phyloP scores from a whole-genome alignment of 2,113 vertebrate genomes.

The Nothoprocta perdicaria region DNA sequence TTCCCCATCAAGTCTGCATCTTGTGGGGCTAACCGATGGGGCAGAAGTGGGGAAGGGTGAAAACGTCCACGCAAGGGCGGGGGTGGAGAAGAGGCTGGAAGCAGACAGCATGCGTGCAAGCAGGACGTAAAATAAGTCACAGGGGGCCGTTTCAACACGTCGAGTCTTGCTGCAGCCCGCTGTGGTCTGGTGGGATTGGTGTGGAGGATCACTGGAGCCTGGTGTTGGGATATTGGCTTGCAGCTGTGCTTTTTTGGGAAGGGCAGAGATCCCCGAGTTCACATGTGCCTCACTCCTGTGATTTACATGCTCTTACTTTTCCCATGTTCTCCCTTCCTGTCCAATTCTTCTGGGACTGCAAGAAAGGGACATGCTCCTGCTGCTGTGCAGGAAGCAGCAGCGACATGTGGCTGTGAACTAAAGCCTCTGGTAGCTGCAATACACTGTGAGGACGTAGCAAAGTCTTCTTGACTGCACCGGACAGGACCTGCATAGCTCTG shows the following conservation, averaged over 20 bases:
- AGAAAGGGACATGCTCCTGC: not conserved
- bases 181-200: not conserved
- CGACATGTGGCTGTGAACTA: not conserved
- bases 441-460: not conserved
- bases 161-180: not conserved
- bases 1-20: not conserved
- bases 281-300: not conserved
- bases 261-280: not conserved
- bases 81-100: not conserved
- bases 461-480: not conserved
- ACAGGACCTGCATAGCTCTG: not conserved
- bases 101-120: not conserved
- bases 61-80: rapidly evolving
- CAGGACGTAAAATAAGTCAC: not conserved
- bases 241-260: constrained; percentile 4
- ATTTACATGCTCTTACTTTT: not conserved
- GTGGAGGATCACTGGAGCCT: not conserved
- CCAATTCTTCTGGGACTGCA: not conserved
- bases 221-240: constrained; percentile 3
- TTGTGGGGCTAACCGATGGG: not conserved
- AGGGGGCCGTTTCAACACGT: not conserved
- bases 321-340: not conserved
- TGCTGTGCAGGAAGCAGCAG: not conserved
- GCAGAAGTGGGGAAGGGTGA: not conserved
- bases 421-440: not conserved